Conservation (phyloP, 1,140 invertebrate species). For the Muscidifurax raptorellus region DNA sequence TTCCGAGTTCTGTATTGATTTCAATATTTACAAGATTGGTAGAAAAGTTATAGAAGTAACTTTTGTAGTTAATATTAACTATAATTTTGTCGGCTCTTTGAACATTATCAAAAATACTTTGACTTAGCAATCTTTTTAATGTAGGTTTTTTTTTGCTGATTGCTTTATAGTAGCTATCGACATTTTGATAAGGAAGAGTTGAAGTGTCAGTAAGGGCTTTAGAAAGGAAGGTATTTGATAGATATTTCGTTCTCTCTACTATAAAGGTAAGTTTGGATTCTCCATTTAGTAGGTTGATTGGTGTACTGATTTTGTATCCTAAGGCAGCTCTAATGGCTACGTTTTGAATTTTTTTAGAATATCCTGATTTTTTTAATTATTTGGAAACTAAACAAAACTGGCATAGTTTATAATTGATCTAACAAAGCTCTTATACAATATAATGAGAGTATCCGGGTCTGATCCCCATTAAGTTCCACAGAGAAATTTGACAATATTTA, state of each 20-base stretch:
- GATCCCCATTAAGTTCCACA: conserved; percentile 24
- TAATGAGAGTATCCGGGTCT: conserved; percentile 4
- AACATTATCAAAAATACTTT: neutral
- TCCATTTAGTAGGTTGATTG: conserved; percentile 45
- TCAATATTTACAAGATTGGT: neutral
- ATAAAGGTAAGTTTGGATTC: conserved; percentile 40
- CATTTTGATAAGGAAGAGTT: neutral
- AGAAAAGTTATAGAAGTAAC: neutral
- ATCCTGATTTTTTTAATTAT: neutral
- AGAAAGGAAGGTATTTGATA: neutral
- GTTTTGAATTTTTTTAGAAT: conserved; percentile 38
- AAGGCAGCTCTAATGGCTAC: conserved; percentile 38
- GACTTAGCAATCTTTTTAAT: neutral
- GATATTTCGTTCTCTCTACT: neutral
- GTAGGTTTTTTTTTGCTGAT: neutral
- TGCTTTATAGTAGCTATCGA: neutral
- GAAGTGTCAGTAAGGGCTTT: neutral
- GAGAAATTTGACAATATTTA: conserved; percentile 26
- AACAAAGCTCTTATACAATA: conserved; percentile 31
- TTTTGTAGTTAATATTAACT: neutral
- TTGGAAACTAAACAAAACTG: conserved; percentile 33
- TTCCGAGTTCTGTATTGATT: neutral
- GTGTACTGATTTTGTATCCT: conserved; percentile 49
- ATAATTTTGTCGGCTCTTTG: neutral
- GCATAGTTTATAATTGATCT: conserved; percentile 49